Percentiles rank a stretch among this genome's conserved stretches.
Evolutionary conservation across 2,797 vertebrate species (phyloP).

Genomic region (Spatula versicolor): DNA sequence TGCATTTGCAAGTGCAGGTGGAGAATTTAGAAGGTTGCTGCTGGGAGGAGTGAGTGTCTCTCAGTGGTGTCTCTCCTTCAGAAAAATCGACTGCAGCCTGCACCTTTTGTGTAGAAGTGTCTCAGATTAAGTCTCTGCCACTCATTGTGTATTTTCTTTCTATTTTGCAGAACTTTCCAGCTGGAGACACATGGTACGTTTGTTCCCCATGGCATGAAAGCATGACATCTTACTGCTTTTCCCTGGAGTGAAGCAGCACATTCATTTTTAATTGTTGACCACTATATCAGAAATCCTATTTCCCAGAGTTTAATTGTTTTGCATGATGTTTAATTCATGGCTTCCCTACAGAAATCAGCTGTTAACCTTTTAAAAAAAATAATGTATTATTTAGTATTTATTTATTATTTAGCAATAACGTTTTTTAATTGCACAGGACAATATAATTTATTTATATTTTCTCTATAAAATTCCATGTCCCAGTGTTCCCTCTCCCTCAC

Average conservation of each 20-base stretch:
- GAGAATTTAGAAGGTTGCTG: constrained; percentile 2
- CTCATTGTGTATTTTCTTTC: background rate
- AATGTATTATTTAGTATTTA: constrained; percentile 68
- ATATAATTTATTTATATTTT: constrained; percentile 69
- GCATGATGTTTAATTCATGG: constrained; percentile 68
- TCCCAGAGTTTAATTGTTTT: constrained; percentile 70
- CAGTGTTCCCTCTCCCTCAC: background rate
- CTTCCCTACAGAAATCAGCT: constrained; percentile 62
- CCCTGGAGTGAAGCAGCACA: constrained; percentile 44
- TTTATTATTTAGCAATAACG: constrained; percentile 71
- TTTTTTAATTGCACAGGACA: constrained; percentile 49
- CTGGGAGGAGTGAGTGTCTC: constrained; percentile 19
- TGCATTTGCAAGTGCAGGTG: background rate
- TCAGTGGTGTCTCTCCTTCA: constrained; percentile 10
- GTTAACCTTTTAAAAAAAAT: constrained; percentile 42
- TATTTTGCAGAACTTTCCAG: constrained; percentile 28
- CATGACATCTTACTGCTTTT: constrained; percentile 34
- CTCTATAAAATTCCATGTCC: background rate
- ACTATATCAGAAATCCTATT: constrained; percentile 56
- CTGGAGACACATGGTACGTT: background rate
- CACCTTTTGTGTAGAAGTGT: background rate
- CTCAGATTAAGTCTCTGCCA: constrained; percentile 29
- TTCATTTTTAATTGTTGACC: constrained; percentile 73
- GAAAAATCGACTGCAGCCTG: background rate
- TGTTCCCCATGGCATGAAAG: constrained; percentile 6